Conservation (phyloP, 2,797 vertebrate genomes). For the Erethizon dorsatum region DNA sequence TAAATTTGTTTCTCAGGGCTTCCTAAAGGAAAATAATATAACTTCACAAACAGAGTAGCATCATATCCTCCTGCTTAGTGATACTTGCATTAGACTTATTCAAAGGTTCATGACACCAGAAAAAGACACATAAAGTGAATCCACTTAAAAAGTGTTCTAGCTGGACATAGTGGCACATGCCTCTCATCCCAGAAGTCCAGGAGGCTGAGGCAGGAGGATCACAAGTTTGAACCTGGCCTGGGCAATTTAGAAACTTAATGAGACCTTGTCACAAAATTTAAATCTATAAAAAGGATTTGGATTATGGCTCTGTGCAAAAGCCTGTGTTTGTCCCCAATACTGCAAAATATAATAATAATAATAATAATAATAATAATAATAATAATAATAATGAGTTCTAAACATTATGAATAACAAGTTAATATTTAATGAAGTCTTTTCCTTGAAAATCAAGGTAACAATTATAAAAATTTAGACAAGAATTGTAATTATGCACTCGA, state of each 20-base stretch:
- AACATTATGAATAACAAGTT: background rate
- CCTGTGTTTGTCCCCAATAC: background rate
- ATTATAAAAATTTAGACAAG: background rate
- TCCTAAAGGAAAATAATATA: slow-evolving; percentile 84
- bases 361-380: background rate
- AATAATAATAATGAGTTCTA: background rate
- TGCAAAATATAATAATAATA: background rate
- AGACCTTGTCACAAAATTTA: background rate
- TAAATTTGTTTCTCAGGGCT: slow-evolving; percentile 85
- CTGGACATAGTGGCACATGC: background rate
- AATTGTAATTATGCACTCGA: background rate
- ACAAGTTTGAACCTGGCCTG: background rate
- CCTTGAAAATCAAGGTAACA: background rate
- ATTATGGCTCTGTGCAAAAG: background rate
- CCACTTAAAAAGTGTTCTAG: background rate
- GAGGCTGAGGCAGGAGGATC: background rate
- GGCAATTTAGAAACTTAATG: background rate
- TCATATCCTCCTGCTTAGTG: background rate
- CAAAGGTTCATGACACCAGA: no score
- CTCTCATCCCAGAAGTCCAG: background rate
- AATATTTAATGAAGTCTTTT: background rate
- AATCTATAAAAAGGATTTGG: background rate
- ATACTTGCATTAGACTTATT: no score
- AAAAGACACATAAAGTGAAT: slow-evolving; percentile 2
- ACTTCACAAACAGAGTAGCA: background rate